A percentile compares a stretch with the other conserved stretches of the same genome.
Conservation (phyloP, 2,113 vertebrate species). For the Nibea albiflora region DNA sequence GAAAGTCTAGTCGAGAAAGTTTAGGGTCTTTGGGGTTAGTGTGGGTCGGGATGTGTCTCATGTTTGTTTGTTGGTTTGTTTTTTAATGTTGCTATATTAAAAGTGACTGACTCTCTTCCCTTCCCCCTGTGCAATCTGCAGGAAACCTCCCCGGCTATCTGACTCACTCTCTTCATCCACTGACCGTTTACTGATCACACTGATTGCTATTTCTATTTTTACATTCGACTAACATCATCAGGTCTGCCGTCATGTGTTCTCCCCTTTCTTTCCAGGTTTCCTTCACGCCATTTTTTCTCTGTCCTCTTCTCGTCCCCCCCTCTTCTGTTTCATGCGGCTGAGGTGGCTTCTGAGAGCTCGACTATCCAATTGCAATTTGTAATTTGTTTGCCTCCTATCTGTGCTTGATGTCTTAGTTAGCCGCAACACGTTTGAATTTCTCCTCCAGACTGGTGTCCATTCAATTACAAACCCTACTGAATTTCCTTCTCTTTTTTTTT, state of each 20-base stretch:
- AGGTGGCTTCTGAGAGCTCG: slow-evolving; percentile 46
- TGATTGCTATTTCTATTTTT: slow-evolving; percentile 65
- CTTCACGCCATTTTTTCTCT: slow-evolving; percentile 50
- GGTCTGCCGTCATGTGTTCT: slow-evolving; percentile 64
- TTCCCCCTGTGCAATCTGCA: slow-evolving; percentile 83
- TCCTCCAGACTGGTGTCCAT: slow-evolving; percentile 60
- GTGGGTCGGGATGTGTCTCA: slow-evolving; percentile 59
- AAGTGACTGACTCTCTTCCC: slow-evolving; percentile 80
- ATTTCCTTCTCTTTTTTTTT: neutral
- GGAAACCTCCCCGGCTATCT: slow-evolving; percentile 72
- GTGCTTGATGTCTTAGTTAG: slow-evolving; percentile 70
- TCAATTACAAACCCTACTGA: slow-evolving; percentile 38
- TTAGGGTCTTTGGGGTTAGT: slow-evolving; percentile 29
- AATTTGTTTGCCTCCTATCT: slow-evolving; percentile 60
- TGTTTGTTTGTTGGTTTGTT: slow-evolving; percentile 50
- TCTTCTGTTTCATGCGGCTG: slow-evolving; percentile 49
- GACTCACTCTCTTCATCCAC: slow-evolving; percentile 71
- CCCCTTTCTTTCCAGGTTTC: slow-evolving; percentile 77
- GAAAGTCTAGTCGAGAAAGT: slow-evolving; percentile 33
- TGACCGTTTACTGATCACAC: slow-evolving; percentile 74
- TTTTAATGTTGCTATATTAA: slow-evolving; percentile 68
- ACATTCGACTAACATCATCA: slow-evolving; percentile 72
- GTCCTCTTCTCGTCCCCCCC: slow-evolving; percentile 17
- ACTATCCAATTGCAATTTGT: slow-evolving; percentile 30
- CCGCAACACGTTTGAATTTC: slow-evolving; percentile 53